Evolutionary conservation across 2,888 invertebrate genomes (phyloP), one percentile per base, ranked within the genome.

Genomic region (Eretmocerus hayati): DNA sequence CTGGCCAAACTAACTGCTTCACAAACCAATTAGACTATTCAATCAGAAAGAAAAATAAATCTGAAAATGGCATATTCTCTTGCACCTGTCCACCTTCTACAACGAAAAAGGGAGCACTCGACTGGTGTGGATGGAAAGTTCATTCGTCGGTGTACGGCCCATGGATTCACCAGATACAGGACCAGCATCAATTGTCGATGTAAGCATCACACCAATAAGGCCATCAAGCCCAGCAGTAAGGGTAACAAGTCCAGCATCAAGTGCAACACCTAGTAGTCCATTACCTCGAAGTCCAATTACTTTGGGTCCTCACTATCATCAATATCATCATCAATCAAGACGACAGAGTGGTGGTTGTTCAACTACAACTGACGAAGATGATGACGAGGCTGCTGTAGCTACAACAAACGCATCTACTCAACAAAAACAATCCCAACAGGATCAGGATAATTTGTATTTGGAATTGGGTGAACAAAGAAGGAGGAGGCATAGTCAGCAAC

Each of bases 71-170:
- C 16, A n/a, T 35, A 18, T n/a, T n/a, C 9, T 9, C n/a, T 5
- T 33, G 33, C 9, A 33, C 15, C 15, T 33, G 5, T 33, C 5
- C 15, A 11, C 15, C 30, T 8, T 9, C 13, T 30, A 30, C 30
- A n/a, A n/a, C n/a, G n/a, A 30, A 30, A 54, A 59, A 67, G 81
- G 84, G 68, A 84, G 83, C 68, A 81, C 81, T 66, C 81, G 82
- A 63, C 72, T 90, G 63, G 88, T 85, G 72, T 92, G 93, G 92
- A 79, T 92, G 70, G 93, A 93, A 72, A 91, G 90, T 73, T 90
- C 90, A 56, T 93, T 93, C 71, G 87, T 88, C 53, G 87, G 87
- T 61, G 87, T 85, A 62, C 84, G 87, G 63, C 90, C 90, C 3
- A 74, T 88, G 66, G 90, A 90, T 61, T 87, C 88, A 40, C 90